A percentile compares a stretch with the other conserved stretches of the same genome.
These are phyloP conservation scores for Sebastes jordani DNA, from an alignment of 2,797 vertebrate genomes.

Conservation along the genomic window DNA sequence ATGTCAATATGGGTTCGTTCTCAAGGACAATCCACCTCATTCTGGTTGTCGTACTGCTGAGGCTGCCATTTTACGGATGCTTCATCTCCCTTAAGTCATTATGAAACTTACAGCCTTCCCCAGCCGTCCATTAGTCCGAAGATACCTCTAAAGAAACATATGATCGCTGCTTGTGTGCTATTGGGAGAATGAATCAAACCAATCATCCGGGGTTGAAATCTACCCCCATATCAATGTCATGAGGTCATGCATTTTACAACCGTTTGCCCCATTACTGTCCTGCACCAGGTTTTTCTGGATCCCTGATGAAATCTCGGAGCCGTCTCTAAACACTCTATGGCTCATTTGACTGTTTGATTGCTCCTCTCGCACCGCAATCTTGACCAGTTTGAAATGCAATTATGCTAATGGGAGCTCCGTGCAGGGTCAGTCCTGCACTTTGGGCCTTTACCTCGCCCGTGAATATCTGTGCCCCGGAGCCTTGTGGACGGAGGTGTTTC, in stretches of 20 bases:
- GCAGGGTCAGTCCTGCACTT: constrained; percentile 13
- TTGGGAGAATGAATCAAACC: not conserved
- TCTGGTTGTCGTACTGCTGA: not conserved
- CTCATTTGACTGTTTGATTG: constrained; percentile 49
- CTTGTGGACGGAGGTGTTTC: not conserved
- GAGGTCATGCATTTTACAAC: constrained; percentile 25
- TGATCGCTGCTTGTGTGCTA: not conserved
- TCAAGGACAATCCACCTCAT: constrained; percentile 1
- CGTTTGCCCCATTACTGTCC: constrained; percentile 5
- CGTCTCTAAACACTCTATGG: constrained; percentile 1
- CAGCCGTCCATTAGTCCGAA: not conserved
- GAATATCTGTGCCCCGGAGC: constrained; percentile 6
- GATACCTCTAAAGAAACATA: not conserved
- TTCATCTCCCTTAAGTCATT: not conserved
- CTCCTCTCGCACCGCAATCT: constrained; percentile 23
- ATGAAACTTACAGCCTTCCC: not conserved
- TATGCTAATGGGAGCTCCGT: constrained; percentile 28
- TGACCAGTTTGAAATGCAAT: constrained; percentile 49
- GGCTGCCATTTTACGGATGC: not conserved
- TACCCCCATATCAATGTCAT: constrained; percentile 6
- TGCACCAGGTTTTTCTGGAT: not conserved
- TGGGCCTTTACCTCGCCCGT: not conserved
- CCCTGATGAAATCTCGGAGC: constrained; percentile 32
- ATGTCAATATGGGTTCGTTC: not conserved
- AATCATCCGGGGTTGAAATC: not conserved